Percentiles rank a stretch among this genome's conserved stretches.
phyloP scores from a whole-genome alignment of 2,888 invertebrate species.

The Drosophila pseudotalamancana region DNA sequence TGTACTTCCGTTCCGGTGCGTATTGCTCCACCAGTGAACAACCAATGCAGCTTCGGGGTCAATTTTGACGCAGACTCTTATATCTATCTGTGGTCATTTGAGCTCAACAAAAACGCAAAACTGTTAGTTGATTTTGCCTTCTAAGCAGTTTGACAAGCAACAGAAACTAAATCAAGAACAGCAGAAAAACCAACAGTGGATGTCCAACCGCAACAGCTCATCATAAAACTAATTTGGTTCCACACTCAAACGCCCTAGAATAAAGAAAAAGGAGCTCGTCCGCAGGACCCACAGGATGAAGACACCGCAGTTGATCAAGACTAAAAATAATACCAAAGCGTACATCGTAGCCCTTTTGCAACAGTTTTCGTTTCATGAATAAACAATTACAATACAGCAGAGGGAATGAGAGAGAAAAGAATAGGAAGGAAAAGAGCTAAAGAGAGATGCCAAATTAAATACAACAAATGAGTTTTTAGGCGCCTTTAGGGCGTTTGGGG shows the following conservation, averaged over 20 bases:
- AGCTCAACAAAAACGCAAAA: too few relatives aligned
- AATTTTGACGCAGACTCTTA: too few relatives aligned
- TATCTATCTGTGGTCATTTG: too few relatives aligned
- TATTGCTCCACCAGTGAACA: too few relatives aligned
- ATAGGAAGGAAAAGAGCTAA: neutral
- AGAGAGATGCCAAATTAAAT: slow-evolving; percentile 64
- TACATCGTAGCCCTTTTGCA: slow-evolving; percentile 66
- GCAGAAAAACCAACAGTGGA: slow-evolving; percentile 29
- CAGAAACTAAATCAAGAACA: slow-evolving; percentile 77
- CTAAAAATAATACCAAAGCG: slow-evolving; percentile 58
- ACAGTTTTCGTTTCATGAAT: slow-evolving; percentile 17
- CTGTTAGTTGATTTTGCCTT: slow-evolving; percentile 70
- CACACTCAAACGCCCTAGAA: slow-evolving; percentile 19
- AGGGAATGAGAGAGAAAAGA: neutral
- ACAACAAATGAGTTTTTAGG: slow-evolving; percentile 75
- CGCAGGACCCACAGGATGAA: neutral
- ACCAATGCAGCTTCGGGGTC: too few relatives aligned
- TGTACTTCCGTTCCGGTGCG: too few relatives aligned
- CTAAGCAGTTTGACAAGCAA: slow-evolving; percentile 70
- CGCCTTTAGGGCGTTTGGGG: slow-evolving; percentile 40
- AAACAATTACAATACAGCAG: neutral
- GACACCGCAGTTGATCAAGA: slow-evolving; percentile 46
- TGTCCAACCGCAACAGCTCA: slow-evolving; percentile 69
- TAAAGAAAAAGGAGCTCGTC: neutral
- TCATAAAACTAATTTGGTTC: slow-evolving; percentile 76